phyloP scores from a whole-genome alignment of 2,888 invertebrate species.

The Lacanobia oleracea region DNA sequence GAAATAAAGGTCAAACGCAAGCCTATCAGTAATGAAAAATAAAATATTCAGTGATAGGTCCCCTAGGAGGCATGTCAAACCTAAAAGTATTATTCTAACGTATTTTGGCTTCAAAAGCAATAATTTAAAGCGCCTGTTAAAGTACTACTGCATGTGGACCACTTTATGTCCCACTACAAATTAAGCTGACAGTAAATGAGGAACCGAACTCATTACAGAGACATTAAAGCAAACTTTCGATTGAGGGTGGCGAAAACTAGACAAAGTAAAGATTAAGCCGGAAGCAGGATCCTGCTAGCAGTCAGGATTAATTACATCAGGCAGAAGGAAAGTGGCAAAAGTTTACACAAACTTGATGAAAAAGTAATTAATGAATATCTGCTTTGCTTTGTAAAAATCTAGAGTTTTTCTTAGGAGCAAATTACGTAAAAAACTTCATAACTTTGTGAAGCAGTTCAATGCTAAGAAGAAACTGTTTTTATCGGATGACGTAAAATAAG shows the following conservation, averaged over 20 bases:
- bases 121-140: slow-evolving; percentile 5
- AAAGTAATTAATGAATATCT: slow-evolving; percentile 47
- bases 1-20: too few relatives aligned
- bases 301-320: slow-evolving; percentile 54
- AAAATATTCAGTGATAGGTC: neutral
- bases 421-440: slow-evolving; percentile 1
- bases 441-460: neutral
- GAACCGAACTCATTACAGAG: slow-evolving; percentile 34
- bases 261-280: slow-evolving; percentile 58
- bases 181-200: slow-evolving; percentile 28
- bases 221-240: slow-evolving; percentile 49
- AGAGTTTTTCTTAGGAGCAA: slow-evolving; percentile 1
- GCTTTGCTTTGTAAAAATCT: slow-evolving; percentile 11
- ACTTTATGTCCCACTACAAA: slow-evolving; percentile 17
- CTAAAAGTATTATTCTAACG: neutral
- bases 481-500: neutral
- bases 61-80: neutral
- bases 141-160: neutral
- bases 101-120: neutral
- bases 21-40: too few relatives aligned
- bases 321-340: slow-evolving; percentile 34
- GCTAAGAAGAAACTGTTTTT: neutral
- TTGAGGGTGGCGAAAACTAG: slow-evolving; percentile 34
- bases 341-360: slow-evolving; percentile 45
- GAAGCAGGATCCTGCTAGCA: slow-evolving; percentile 47